A percentile compares a stretch with the other conserved stretches of the same genome.
Conservation (phyloP, 2,797 vertebrate species). For the Crotalus adamanteus region DNA sequence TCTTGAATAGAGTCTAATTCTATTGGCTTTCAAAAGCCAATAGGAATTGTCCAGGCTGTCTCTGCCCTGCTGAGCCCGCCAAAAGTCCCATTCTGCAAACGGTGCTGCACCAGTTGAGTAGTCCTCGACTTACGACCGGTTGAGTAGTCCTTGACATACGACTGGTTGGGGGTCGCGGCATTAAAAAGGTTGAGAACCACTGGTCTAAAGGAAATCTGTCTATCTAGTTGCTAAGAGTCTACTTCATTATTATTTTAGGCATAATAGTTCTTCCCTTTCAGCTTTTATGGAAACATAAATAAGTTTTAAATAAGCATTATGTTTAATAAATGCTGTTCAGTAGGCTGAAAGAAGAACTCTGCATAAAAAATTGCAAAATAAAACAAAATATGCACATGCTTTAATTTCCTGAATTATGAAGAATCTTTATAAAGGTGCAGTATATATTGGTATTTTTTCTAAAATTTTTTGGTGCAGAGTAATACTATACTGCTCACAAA, state of each 20-base stretch:
- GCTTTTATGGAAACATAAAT: not conserved
- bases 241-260: not conserved
- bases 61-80: no score
- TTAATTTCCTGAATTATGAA: not conserved
- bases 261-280: not conserved
- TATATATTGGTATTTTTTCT: not conserved
- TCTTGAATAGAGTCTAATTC: no score
- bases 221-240: not conserved
- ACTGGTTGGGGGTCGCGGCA: no score
- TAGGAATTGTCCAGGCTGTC: no score
- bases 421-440: not conserved
- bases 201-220: not conserved
- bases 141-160: no score
- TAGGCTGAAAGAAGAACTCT: not conserved
- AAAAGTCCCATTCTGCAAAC: no score
- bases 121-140: no score
- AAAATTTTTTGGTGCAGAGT: not conserved
- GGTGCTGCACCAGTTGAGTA: no score
- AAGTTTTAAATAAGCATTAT: not conserved
- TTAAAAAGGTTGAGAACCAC: no score
- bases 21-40: no score
- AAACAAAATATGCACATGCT: not conserved
- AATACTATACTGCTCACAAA: not conserved
- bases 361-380: not conserved
- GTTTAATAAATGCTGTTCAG: not conserved